These are phyloP conservation scores for Monopis laevigella DNA, from an alignment of 2,888 invertebrate genomes.

Conservation along the genomic window DNA sequence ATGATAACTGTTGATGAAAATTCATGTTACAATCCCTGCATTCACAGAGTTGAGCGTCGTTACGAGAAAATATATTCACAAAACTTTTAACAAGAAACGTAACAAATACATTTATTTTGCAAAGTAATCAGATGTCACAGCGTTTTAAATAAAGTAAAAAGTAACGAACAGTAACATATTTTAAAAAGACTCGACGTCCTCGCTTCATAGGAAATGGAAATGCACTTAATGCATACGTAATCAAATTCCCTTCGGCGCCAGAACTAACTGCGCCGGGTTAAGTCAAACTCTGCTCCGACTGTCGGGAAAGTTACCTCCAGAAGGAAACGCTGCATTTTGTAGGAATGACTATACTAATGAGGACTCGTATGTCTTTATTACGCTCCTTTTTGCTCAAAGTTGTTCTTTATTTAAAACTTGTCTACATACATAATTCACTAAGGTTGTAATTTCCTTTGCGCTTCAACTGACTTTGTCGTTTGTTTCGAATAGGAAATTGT, in stretches of 20 bases:
- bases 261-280: conserved; percentile 9
- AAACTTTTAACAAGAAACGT: too few relatives aligned
- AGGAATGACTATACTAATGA: neutral
- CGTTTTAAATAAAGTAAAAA: neutral
- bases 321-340: neutral
- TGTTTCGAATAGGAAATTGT: too few relatives aligned
- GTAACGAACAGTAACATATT: conserved; percentile 27
- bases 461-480: too few relatives aligned
- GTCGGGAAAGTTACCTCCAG: neutral
- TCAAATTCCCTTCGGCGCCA: conserved; percentile 32
- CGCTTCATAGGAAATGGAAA: conserved; percentile 49
- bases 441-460: too few relatives aligned
- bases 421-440: neutral
- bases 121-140: too few relatives aligned
- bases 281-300: neutral
- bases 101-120: too few relatives aligned
- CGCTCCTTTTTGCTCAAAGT: conserved; percentile 3
- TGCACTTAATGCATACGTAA: conserved; percentile 64
- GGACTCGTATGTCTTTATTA: neutral
- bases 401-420: conserved; percentile 6
- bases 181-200: conserved; percentile 43
- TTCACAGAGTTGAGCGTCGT: too few relatives aligned
- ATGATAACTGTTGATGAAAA: too few relatives aligned
- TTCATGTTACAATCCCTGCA: too few relatives aligned
- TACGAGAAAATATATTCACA: too few relatives aligned